Evolutionary conservation across 2,797 vertebrate genomes (phyloP), one percentile per base, ranked within the genome.

Genomic region (Bovichtus diacanthus): DNA sequence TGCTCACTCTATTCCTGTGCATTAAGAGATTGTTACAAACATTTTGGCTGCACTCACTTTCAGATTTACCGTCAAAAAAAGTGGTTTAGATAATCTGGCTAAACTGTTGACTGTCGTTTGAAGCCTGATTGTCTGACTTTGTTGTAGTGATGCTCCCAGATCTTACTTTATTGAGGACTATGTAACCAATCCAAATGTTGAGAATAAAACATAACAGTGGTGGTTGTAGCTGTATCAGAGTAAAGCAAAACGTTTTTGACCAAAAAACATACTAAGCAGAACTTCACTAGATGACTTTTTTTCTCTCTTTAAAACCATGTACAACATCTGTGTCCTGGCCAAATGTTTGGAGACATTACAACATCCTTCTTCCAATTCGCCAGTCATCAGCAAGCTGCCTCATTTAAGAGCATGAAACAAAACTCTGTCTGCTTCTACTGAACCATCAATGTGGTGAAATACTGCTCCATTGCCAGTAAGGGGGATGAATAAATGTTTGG

Each of bases 321-420:
- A n/a, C 19, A 70, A 53, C 7, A 3, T 67, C 55, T 36, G 25
- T 71, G 58, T 67, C n/a, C 25, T 19, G 19, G 73, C 74, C 77
- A 79, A 72, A 80, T 80, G 54, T 77, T 79, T 39, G 66, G 70
- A 80, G 67, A 77, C 68, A 53, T 80, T 64, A 71, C 63, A 44
- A 46, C 76, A 54, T 70, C 56, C 62, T 78, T 62, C 47, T 83
- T 23, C 3, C n/a, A 50, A 9, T 77, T 86, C 77, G 75, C 82
- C 74, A 78, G 69, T 70, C 76, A 80, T 51, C 71, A 74, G 59
- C 67, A 80, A 72, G 67, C 82, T 62, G 83, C 70, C 77, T 90
- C 78, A 72, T 87, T 89, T 80, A 74, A 88, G 68, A 67, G 74
- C 66, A 81, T 89, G 81, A 92, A 91, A 87, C 76, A 78, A 80